Base-by-base conservation (phyloP, 2,797 vertebrate genomes). In the Morus bassanus region DNA sequence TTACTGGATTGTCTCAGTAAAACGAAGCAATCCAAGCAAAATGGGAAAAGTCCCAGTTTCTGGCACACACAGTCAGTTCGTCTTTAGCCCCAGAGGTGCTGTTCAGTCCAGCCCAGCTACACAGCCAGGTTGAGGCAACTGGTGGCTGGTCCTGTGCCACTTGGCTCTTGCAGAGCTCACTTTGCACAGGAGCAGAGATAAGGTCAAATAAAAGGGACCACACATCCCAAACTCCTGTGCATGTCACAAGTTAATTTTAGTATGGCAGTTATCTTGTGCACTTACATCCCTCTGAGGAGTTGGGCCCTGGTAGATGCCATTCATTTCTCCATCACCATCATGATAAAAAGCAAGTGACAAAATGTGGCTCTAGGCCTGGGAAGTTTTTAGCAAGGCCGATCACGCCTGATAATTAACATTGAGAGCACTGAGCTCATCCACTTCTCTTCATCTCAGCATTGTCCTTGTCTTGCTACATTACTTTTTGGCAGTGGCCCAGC, bases 401-500 rank as follows among this genome's bases (percentile, higher is more conserved):
- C 95, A 94, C 19, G 43, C 65, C 63, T 15, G 48, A 31, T 93
- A 92, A 96, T 96, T 95, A 96, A 95, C 10, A 33, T 48, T 77
- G 93, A 89, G 91, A 94, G 78, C 77, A 30, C 88, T 30, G 89
- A 88, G 92, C 93, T 96, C 94, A 83, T 84, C 87, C 50, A 65
- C 91, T 85, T 64, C 87, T 80, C 89, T 93, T 94, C 78, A 87
- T 76, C 95, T 94, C 95, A 91, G 93, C 89, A 33, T 87, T 94
- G 94, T 64, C 95, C 95, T 95, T 93, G 88, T 79, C 94, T 69
- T 84, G 84, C 92, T 86, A 70, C 88, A 85, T 33, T 93, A 45
- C 91, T 91, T 88, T 64, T 88, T 96, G 95, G 97, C 96, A 95
- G 82, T 67, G 54, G 61, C 95, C 95, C 97, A 97, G 90, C 63